Evolutionary conservation across 1,140 invertebrate species (phyloP).

Genomic region (Drosophila jambulina): DNA sequence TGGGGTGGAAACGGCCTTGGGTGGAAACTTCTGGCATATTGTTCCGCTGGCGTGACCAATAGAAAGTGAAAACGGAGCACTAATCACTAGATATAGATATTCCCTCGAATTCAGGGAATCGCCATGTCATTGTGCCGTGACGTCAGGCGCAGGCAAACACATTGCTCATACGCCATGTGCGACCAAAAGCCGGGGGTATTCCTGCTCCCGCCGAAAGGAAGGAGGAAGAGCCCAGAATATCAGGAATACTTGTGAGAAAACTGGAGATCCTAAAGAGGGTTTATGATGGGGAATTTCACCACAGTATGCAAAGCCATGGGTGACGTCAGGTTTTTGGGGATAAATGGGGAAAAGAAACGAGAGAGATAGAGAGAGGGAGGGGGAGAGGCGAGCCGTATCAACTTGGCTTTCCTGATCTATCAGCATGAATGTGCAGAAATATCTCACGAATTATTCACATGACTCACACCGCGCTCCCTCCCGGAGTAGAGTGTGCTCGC

Average conservation of each 20-base stretch:
- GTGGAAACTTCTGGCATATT: slow-evolving; percentile 49
- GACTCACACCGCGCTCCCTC: slow-evolving; percentile 28
- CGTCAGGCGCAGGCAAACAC: slow-evolving; percentile 29
- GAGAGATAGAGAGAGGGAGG: slow-evolving; percentile 4
- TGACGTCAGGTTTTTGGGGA: slow-evolving; percentile 22
- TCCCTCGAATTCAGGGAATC: no score
- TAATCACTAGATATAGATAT: slow-evolving; percentile 37
- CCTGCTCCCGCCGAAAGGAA: slow-evolving; percentile 6
- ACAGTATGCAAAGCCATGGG: slow-evolving; percentile 27
- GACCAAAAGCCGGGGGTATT: slow-evolving; percentile 29
- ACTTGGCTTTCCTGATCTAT: slow-evolving; percentile 45
- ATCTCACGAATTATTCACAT: slow-evolving; percentile 44
- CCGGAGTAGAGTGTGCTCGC: not conserved
- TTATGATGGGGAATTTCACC: slow-evolving; percentile 39
- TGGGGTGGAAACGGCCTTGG: slow-evolving; percentile 21
- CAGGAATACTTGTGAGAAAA: not conserved
- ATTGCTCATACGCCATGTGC: slow-evolving; percentile 42
- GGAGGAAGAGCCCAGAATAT: not conserved
- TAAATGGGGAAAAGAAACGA: slow-evolving; percentile 1
- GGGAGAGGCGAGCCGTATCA: slow-evolving; percentile 20
- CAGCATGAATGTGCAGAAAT: slow-evolving; percentile 59
- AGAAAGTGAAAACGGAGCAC: slow-evolving; percentile 21
- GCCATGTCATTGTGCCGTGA: slow-evolving; percentile 33
- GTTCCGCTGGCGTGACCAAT: slow-evolving; percentile 33
- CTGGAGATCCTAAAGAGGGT: not conserved